Percentiles rank a stretch among this genome's conserved stretches.
These are phyloP conservation scores for Ctenopoma multispine DNA, from an alignment of 2,797 vertebrate genomes.

Conservation along the genomic window DNA sequence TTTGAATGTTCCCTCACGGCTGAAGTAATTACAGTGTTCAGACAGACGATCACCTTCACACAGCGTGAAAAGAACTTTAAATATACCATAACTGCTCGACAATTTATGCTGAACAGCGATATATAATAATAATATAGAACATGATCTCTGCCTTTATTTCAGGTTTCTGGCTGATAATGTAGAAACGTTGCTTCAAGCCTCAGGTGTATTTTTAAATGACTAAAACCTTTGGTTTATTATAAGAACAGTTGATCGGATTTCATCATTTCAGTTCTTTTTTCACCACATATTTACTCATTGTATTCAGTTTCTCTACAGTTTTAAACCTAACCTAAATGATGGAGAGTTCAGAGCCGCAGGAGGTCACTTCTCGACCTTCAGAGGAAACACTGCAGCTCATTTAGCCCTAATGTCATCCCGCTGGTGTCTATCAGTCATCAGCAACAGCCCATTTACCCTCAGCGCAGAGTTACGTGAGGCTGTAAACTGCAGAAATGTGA, in stretches of 20 bases:
- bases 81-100: neutral
- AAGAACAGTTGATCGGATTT: no score
- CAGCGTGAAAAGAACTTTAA: neutral
- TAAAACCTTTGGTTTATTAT: no score
- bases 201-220: neutral
- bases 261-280: no score
- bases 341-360: no score
- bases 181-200: neutral
- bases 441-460: conserved; percentile 29
- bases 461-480: conserved; percentile 29
- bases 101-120: neutral
- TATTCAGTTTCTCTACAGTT: no score
- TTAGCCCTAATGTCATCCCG: conserved; percentile 17
- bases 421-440: conserved; percentile 35
- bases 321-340: no score
- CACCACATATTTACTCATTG: no score
- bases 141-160: neutral
- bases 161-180: neutral
- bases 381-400: conserved; percentile 43
- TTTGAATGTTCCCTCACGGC: conserved; percentile 23
- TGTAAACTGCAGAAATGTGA: conserved; percentile 38
- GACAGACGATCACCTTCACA: conserved; percentile 3
- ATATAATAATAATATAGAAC: no score
- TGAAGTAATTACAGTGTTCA: conserved; percentile 11
- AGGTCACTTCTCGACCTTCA: conserved; percentile 60